phyloP scores from a whole-genome alignment of 2,113 vertebrate genomes.

The Colaptes auratus region DNA sequence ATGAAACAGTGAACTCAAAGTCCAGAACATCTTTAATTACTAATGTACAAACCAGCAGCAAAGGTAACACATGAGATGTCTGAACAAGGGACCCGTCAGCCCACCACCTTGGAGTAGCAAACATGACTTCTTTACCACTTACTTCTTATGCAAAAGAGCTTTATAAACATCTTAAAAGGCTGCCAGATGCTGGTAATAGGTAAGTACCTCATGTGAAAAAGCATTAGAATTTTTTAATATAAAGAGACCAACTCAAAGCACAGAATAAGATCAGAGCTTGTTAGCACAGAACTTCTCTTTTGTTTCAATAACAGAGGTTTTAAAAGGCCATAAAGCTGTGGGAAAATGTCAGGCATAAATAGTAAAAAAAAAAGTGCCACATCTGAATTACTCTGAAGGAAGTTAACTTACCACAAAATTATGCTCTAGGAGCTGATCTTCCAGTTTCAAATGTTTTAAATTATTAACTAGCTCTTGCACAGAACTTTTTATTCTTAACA shows the following conservation, averaged over 20 bases:
- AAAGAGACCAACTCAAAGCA: not conserved
- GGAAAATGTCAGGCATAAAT: not conserved
- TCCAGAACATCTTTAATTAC: not conserved
- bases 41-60: fast-evolving
- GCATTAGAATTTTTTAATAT: not conserved
- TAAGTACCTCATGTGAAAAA: not conserved
- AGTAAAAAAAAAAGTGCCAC: not conserved
- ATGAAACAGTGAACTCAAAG: not conserved
- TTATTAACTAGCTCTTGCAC: not conserved
- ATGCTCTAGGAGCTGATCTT: not conserved
- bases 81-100: not conserved
- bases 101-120: not conserved
- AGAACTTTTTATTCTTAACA: not conserved
- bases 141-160: not conserved
- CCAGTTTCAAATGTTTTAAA: not conserved
- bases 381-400: not conserved
- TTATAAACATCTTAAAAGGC: not conserved
- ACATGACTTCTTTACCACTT: not conserved
- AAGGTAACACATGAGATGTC: not conserved
- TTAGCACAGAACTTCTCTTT: not conserved
- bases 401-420: not conserved
- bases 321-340: not conserved
- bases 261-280: not conserved
- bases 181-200: not conserved
- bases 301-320: not conserved